Percentiles rank a stretch among this genome's conserved stretches.
phyloP scores from a whole-genome alignment of 2,888 invertebrate genomes.

The Eupeodes latifasciatus region DNA sequence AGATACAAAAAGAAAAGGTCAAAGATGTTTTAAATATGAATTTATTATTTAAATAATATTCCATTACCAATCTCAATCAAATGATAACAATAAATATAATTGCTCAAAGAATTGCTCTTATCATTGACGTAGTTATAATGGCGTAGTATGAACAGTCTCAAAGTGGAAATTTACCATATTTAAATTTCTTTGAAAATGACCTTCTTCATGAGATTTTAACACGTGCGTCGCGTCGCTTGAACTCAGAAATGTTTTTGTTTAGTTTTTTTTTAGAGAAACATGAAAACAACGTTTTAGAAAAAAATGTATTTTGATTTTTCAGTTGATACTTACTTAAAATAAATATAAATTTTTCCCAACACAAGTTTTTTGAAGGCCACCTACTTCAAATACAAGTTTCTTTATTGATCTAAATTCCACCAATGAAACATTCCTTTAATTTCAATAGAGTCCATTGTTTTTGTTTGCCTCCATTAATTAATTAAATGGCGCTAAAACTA shows the following conservation, averaged over 20 bases:
- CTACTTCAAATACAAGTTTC: neutral
- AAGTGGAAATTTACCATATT: neutral
- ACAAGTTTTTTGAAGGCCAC: neutral
- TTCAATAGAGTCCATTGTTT: neutral
- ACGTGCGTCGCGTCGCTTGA: no score
- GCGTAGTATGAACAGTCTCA: neutral
- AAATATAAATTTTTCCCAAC: neutral
- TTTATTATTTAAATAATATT: conserved; percentile 1
- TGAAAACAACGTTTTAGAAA: no score
- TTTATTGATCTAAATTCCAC: neutral
- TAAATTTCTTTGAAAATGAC: no score
- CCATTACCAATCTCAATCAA: neutral
- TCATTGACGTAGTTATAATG: conserved; percentile 1
- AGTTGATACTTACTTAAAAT: neutral
- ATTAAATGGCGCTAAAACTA: conserved; percentile 3
- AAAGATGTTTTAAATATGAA: neutral
- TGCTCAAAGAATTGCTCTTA: neutral
- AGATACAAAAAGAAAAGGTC: neutral
- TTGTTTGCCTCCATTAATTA: neutral
- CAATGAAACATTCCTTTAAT: neutral
- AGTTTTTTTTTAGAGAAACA: no score
- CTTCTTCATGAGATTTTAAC: no score
- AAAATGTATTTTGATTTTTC: neutral
- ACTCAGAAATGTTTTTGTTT: no score
- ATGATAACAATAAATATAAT: neutral